Conservation (phyloP, 2,113 vertebrate species). For the Pterophyllum scalare region DNA sequence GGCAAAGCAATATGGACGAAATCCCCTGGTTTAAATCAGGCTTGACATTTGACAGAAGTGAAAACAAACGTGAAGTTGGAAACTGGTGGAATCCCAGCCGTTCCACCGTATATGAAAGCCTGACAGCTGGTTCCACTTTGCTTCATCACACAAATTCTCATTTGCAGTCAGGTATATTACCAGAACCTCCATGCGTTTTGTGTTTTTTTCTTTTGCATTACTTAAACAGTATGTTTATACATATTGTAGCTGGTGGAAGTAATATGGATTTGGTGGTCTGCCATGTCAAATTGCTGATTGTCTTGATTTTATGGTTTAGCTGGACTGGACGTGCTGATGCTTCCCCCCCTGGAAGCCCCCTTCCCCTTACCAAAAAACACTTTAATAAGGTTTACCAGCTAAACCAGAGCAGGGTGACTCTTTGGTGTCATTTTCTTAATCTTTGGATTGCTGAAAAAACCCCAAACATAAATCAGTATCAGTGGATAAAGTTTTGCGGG, state of each 20-base stretch:
- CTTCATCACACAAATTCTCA: slow-evolving; percentile 35
- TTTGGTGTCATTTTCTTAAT: slow-evolving; percentile 47
- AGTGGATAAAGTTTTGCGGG: slow-evolving; percentile 28
- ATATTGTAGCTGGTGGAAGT: slow-evolving; percentile 41
- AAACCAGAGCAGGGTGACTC: slow-evolving; percentile 51
- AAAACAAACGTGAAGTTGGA: slow-evolving; percentile 40
- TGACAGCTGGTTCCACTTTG: slow-evolving; percentile 62
- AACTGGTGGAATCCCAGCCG: neutral
- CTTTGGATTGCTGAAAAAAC: slow-evolving; percentile 51
- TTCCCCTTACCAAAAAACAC: slow-evolving; percentile 62
- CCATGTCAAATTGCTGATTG: slow-evolving; percentile 62
- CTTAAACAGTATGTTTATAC: slow-evolving; percentile 43
- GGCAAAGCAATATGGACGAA: neutral
- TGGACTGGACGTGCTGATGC: slow-evolving; percentile 65
- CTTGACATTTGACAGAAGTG: slow-evolving; percentile 7
- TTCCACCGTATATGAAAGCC: slow-evolving; percentile 27
- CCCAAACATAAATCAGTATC: slow-evolving; percentile 66
- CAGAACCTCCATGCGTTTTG: slow-evolving; percentile 18
- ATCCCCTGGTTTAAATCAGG: neutral
- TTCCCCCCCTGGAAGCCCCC: slow-evolving; percentile 28
- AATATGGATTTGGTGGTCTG: slow-evolving; percentile 67
- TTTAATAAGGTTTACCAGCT: slow-evolving; percentile 74
- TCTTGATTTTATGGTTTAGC: slow-evolving; percentile 63
- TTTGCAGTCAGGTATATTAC: slow-evolving; percentile 60
- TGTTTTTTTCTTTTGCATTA: slow-evolving; percentile 41